These are phyloP conservation scores for Platichthys stellatus DNA, from an alignment of 2,113 vertebrate species.

Conservation along the genomic window DNA sequence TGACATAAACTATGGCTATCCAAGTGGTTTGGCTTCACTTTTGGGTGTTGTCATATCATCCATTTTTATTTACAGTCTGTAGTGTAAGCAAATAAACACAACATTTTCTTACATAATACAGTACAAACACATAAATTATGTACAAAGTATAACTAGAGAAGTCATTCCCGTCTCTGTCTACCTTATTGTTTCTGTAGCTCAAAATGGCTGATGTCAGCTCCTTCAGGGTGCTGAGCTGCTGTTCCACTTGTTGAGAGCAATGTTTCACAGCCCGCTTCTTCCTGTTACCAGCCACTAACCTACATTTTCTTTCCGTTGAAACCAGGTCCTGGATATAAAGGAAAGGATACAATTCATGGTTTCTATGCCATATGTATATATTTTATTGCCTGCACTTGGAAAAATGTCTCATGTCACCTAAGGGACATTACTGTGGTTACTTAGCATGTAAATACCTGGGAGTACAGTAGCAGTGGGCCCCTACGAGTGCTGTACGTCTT, in stretches of 20 bases:
- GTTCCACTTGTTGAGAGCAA: conserved; percentile 55
- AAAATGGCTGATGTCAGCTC: conserved; percentile 79
- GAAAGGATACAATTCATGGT: not conserved
- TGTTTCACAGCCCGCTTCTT: conserved; percentile 36
- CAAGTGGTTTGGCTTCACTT: too few species aligned
- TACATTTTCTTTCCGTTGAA: conserved; percentile 29
- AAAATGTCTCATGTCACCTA: not conserved
- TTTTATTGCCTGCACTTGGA: not conserved
- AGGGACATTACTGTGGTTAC: not conserved
- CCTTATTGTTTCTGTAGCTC: conserved; percentile 75
- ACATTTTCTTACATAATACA: not conserved
- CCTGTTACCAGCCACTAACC: conserved; percentile 35
- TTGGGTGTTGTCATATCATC: too few species aligned
- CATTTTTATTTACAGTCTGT: too few species aligned
- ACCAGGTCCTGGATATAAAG: conserved; percentile 74
- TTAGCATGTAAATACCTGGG: conserved; percentile 56
- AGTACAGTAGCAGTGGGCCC: conserved; percentile 81
- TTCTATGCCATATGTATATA: not conserved
- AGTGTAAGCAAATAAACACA: too few species aligned
- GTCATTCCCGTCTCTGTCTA: conserved; percentile 44
- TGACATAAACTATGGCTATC: too few species aligned
- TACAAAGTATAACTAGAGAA: not conserved
- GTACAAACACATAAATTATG: not conserved
- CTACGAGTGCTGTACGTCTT: conserved; percentile 86
- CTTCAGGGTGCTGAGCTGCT: conserved; percentile 73